Conservation (phyloP, 2,113 vertebrate genomes). For the Physeter macrocephalus region DNA sequence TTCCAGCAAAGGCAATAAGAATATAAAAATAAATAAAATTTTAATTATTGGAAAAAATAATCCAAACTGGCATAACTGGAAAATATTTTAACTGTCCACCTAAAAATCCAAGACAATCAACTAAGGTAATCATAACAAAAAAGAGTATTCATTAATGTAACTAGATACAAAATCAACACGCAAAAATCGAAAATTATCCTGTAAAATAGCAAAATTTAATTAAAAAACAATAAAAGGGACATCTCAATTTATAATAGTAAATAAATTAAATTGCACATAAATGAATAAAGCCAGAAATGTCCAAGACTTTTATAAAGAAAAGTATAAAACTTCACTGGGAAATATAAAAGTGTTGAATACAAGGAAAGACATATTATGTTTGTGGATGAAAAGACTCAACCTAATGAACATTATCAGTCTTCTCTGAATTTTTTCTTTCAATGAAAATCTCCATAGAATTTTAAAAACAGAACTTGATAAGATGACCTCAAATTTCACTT, state of each 20-base stretch:
- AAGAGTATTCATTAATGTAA: neutral
- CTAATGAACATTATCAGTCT: neutral
- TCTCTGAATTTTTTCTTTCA: neutral
- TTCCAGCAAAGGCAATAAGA: neutral
- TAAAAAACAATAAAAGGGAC: neutral
- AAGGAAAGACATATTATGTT: neutral
- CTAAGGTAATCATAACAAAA: neutral
- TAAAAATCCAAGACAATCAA: neutral
- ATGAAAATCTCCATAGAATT: neutral
- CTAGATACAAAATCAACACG: neutral
- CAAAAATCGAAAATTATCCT: neutral
- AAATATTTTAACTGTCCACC: neutral
- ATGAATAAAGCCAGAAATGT: neutral
- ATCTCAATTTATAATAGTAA: neutral
- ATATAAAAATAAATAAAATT: neutral
- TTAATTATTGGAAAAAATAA: conserved; percentile 2
- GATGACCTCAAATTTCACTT: neutral
- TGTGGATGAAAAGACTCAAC: neutral
- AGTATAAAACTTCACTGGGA: neutral
- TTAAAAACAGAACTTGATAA: neutral
- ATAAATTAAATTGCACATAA: neutral
- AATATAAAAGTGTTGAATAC: neutral
- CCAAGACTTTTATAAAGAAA: neutral
- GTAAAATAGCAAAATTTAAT: neutral
- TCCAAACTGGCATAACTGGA: neutral